These are phyloP conservation scores for Percopsis omiscomaycus DNA, from an alignment of 2,797 vertebrate genomes.

Conservation along the genomic window DNA sequence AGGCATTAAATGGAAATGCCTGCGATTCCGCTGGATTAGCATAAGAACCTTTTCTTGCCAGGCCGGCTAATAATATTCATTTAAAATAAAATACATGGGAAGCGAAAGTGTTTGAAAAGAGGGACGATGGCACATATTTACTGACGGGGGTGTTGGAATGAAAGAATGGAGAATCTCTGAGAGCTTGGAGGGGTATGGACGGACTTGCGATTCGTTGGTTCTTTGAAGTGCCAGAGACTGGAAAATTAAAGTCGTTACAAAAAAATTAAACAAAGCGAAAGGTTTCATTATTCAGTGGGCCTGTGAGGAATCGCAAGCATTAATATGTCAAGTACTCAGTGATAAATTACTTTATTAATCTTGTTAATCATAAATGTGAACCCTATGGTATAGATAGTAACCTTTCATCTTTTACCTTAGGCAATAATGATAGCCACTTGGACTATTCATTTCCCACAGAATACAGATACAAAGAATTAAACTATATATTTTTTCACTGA, in stretches of 20 bases:
- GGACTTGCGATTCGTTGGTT: slow-evolving; percentile 64
- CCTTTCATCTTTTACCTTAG: slow-evolving; percentile 32
- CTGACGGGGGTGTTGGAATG: slow-evolving; percentile 73
- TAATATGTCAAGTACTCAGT: slow-evolving; percentile 47
- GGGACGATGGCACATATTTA: slow-evolving; percentile 77
- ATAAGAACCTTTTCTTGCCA: slow-evolving; percentile 81
- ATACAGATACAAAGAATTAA: slow-evolving; percentile 15
- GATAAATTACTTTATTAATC: slow-evolving; percentile 35
- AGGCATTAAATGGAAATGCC: slow-evolving; percentile 81
- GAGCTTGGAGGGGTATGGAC: slow-evolving; percentile 75
- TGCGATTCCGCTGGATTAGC: slow-evolving; percentile 83
- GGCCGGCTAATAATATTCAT: slow-evolving; percentile 81
- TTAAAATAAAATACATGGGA: slow-evolving; percentile 78
- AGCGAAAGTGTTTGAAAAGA: slow-evolving; percentile 73
- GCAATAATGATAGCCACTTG: slow-evolving; percentile 9
- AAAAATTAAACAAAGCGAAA: slow-evolving; percentile 69
- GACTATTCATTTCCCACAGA: neutral
- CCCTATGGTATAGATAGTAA: slow-evolving; percentile 16
- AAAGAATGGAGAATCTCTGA: slow-evolving; percentile 71
- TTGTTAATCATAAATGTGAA: slow-evolving; percentile 25
- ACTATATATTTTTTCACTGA: slow-evolving; percentile 25
- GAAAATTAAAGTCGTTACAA: slow-evolving; percentile 80
- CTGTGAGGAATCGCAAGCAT: slow-evolving; percentile 40
- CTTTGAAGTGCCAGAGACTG: slow-evolving; percentile 76
- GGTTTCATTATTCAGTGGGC: slow-evolving; percentile 50